A percentile compares a stretch with the other conserved stretches of the same genome.
These are phyloP conservation scores for Lepidotrigona ventralis DNA, from an alignment of 1,140 invertebrate genomes.

Conservation along the genomic window DNA sequence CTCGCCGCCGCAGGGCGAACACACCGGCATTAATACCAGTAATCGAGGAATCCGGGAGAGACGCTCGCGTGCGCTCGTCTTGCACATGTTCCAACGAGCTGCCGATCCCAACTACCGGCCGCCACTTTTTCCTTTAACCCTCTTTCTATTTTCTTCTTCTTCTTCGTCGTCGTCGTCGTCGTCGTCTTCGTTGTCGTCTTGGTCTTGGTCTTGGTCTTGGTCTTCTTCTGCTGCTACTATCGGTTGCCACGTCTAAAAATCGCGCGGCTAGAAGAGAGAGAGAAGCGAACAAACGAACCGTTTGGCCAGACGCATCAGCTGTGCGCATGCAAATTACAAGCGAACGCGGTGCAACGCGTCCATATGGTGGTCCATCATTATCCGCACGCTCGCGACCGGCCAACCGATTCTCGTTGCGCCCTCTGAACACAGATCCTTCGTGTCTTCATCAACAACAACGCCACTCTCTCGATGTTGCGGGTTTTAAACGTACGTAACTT, in stretches of 20 bases:
- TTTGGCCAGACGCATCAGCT: conserved; percentile 61
- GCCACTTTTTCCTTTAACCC: conserved; percentile 13
- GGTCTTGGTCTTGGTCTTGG: too few relatives aligned
- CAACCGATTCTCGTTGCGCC: conserved; percentile 8
- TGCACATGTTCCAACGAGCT: conserved; percentile 65
- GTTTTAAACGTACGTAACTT: too few relatives aligned
- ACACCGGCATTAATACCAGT: conserved; percentile 64
- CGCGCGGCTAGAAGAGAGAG: conserved; percentile 40
- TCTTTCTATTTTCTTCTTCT: neutral
- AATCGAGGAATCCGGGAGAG: conserved; percentile 59
- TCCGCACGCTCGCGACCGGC: conserved; percentile 64
- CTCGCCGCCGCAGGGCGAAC: conserved; percentile 41
- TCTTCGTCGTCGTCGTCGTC: neutral
- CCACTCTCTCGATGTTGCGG: neutral
- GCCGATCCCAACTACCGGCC: conserved; percentile 59
- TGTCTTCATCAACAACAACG: conserved; percentile 50
- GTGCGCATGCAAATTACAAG: conserved; percentile 72
- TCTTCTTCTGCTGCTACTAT: neutral
- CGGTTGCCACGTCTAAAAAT: conserved; percentile 29
- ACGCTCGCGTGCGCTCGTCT: conserved; percentile 61
- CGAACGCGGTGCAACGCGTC: conserved; percentile 60
- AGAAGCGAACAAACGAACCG: conserved; percentile 32
- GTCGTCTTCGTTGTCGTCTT: too few relatives aligned
- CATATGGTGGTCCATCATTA: conserved; percentile 73
- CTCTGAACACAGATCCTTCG: conserved; percentile 23